These are phyloP conservation scores for Athalia circularis DNA, from an alignment of 2,888 invertebrate genomes.

Conservation along the genomic window DNA sequence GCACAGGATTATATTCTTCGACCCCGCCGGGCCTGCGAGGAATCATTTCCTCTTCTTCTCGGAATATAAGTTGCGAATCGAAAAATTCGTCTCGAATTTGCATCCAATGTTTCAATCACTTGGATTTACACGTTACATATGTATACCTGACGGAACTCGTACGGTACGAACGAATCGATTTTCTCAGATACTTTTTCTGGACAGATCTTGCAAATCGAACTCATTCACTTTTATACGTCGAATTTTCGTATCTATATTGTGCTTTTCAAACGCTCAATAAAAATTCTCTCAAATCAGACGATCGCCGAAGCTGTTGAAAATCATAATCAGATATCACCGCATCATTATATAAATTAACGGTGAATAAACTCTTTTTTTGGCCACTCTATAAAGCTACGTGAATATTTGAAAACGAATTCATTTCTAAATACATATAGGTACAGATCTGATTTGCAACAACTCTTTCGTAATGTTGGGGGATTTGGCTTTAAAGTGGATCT, in stretches of 20 bases:
- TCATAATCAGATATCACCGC: too few species aligned
- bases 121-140: background rate
- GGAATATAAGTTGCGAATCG: conserved; percentile 27
- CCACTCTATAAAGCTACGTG: too few species aligned
- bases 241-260: too few species aligned
- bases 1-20: background rate
- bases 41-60: conserved; percentile 17
- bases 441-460: background rate
- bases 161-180: conserved; percentile 19
- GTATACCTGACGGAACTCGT: background rate
- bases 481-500: background rate
- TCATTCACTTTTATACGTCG: too few species aligned
- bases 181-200: conserved; percentile 22
- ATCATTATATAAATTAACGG: too few species aligned
- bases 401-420: too few species aligned
- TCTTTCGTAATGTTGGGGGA: background rate
- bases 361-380: too few species aligned
- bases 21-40: background rate
- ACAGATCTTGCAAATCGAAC: conserved; percentile 2
- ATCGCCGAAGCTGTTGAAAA: too few species aligned
- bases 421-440: too few species aligned
- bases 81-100: conserved; percentile 26
- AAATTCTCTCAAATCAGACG: too few species aligned
- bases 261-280: too few species aligned
- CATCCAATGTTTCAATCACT: conserved; percentile 39